Evolutionary conservation across 2,797 vertebrate species (phyloP), one percentile per base, ranked within the genome.

Genomic region (Lutjanus campechanus): DNA sequence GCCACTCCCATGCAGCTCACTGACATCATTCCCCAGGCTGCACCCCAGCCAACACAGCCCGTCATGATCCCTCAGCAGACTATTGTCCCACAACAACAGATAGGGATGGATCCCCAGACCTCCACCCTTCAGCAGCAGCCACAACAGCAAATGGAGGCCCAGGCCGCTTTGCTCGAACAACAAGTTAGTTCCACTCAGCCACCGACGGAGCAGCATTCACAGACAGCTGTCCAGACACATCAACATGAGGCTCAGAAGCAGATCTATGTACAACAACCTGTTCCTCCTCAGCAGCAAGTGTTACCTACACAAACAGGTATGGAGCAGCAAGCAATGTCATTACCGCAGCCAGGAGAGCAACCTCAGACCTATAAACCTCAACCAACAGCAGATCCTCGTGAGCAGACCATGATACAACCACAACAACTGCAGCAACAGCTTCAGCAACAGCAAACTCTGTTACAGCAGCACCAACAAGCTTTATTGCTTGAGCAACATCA

Each of bases 81-180:
- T 79, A 89, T 94, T 92, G 89, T 93, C 77, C 92, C 89, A 73
- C 92, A 94, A 89, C 93, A 94, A 90, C 95, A 94, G 86, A 88
- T 86, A 56, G 88, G 85, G 72, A 86, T 94, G 85, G 93, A 95
- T 86, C 83, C 86, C 66, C 94, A 93, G 67, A 82, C 85, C 79
- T 69, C 90, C 72, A 72, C 87, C 49, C 83, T 93, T 65, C 91
- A 94, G 73, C 94, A 95, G 63, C 91, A 85, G 63, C 81, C 71
- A 25, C 90, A 87, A 43, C 90, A 89, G 78, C 92, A 92, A 90
- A 91, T 93, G 80, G 92, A 93, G 80, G 89, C 85, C 80, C 90
- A 92, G 77, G 75, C 84, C 15, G 17, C 84, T 83, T 69, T 89
- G 76, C 79, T 88, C 11, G 89, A 93, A 71, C 89, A 93, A 84